Evolutionary conservation across 2,888 invertebrate species (phyloP).

Genomic region (Mythimna vitellina): DNA sequence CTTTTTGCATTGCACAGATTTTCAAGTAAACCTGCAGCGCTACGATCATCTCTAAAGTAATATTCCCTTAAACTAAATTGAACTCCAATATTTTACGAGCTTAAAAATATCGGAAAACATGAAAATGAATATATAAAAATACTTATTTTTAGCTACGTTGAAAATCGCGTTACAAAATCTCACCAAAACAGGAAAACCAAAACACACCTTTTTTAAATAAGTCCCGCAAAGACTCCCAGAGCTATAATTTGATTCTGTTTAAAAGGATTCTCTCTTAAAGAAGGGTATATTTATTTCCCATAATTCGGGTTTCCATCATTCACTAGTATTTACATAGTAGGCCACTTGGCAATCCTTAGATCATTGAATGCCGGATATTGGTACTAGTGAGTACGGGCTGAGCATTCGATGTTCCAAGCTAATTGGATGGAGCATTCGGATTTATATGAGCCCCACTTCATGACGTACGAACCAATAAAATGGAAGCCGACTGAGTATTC

Average conservation of each 20-base stretch:
- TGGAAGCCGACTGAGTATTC: slow-evolving; percentile 55
- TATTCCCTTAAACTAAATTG: too few relatives aligned
- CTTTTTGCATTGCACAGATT: too few relatives aligned
- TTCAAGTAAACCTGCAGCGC: too few relatives aligned
- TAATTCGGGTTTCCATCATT: slow-evolving; percentile 56
- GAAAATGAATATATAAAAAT: background rate
- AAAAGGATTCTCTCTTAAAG: slow-evolving; percentile 48
- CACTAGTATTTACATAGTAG: slow-evolving; percentile 65
- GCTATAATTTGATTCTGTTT: slow-evolving; percentile 48
- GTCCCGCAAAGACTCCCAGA: slow-evolving; percentile 26
- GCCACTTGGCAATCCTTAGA: slow-evolving; percentile 67
- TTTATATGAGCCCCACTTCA: slow-evolving; percentile 69
- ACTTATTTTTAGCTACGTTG: background rate
- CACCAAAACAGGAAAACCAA: slow-evolving; percentile 28
- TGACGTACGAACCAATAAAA: slow-evolving; percentile 64
- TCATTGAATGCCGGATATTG: slow-evolving; percentile 76
- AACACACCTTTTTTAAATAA: slow-evolving; percentile 20
- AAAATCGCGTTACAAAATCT: background rate
- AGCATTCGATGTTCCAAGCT: slow-evolving; percentile 66
- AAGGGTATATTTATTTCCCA: slow-evolving; percentile 63
- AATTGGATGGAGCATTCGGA: slow-evolving; percentile 70
- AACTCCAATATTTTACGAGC: background rate
- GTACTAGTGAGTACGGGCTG: slow-evolving; percentile 65
- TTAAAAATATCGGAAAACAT: background rate
- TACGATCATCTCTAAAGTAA: too few relatives aligned